These are phyloP conservation scores for Bergia puertoricense DNA, from an alignment of 92 coral and sea anemone species.

Conservation along the genomic window DNA sequence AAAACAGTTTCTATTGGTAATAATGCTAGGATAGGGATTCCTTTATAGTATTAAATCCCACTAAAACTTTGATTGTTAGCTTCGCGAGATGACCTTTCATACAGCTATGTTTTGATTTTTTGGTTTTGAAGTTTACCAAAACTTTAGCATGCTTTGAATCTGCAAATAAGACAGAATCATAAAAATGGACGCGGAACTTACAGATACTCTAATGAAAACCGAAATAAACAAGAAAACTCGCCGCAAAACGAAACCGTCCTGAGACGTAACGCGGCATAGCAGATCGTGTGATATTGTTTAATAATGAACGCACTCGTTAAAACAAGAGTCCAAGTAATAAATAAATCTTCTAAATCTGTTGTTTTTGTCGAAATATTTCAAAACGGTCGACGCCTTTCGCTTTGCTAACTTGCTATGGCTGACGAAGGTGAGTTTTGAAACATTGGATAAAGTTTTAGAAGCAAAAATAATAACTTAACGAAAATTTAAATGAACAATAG, in stretches of 20 bases:
- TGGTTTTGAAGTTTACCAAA: neutral
- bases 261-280: neutral
- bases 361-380: neutral
- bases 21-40: too few species aligned
- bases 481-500: neutral
- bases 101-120: neutral
- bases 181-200: neutral
- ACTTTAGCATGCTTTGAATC: neutral
- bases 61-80: neutral
- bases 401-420: neutral
- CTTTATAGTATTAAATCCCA: too few species aligned
- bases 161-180: neutral
- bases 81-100: neutral
- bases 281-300: conserved; percentile 4
- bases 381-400: conserved; percentile 4
- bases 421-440: neutral
- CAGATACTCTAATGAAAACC: neutral
- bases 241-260: neutral
- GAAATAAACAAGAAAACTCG: neutral
- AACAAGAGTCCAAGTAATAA: neutral
- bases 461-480: neutral
- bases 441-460: neutral
- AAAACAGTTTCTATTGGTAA: too few species aligned
- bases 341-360: neutral
- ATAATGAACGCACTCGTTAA: neutral